Base-by-base conservation (phyloP, 2,797 vertebrate genomes). In the Sebastes flavidus region DNA sequence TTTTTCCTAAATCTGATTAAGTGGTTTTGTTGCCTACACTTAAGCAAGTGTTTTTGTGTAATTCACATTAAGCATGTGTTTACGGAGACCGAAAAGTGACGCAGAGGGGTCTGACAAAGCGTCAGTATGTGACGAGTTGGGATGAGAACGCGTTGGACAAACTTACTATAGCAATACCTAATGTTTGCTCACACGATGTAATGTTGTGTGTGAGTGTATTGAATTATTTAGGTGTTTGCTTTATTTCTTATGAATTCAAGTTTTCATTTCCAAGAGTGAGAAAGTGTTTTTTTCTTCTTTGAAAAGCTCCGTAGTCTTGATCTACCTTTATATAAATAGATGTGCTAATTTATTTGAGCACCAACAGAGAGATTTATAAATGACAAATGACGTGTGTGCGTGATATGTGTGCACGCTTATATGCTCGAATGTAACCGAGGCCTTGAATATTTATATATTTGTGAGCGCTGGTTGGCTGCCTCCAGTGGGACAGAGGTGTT, bases 401-500 rank as follows among this genome's bases (percentile, higher is more conserved):
- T 56, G 25, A n/a, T 13, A 14, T 32, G 16, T 71, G 60, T 61
- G 67, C 29, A n/a, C 22, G 68, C 77, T 49, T 74, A 65, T 77
- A 68, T 66, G 69, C 83, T 67, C 30, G 70, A 29, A 61, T 74
- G 61, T 60, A 74, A 66, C 58, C 1, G 22, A 75, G 63, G 65
- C 77, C 80, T 70, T 84, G 83, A 87, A 92, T 92, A 92, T 91
- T 87, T 86, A 85, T 90, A 75, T 87, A 77, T 91, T 80, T 86
- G 89, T 55, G 78, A 58, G 80, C 8, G 63, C 20, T 34, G 89
- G 77, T 85, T 72, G 87, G 81, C 87, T 85, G 92, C 88, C 78
- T 90, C 80, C 88, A 67, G 82, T 82, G 87, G 85, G 91, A 94
- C 91, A 78, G 92, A 93, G 90, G 93, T 92, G 90, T 89, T 78